These are phyloP conservation scores for Papilio helenus DNA, from an alignment of 1,140 invertebrate genomes.

Conservation along the genomic window DNA sequence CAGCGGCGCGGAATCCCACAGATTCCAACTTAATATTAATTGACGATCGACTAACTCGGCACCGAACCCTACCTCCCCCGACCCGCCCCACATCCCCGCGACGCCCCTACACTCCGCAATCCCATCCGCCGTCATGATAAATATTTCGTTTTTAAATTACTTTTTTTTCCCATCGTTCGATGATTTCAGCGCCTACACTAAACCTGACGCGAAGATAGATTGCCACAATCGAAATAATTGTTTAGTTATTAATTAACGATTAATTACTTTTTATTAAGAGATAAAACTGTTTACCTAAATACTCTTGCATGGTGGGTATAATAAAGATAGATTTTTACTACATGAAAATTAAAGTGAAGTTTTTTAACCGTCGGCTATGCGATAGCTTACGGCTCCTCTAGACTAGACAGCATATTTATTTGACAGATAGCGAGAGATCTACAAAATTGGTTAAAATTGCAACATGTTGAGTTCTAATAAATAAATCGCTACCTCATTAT, in stretches of 20 bases:
- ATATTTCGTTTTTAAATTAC: slow-evolving; percentile 47
- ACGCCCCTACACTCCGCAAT: slow-evolving; percentile 31
- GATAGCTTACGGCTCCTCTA: neutral
- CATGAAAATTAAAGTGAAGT: neutral
- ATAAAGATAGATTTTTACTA: too few relatives aligned
- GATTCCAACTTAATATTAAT: slow-evolving; percentile 82
- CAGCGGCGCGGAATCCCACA: slow-evolving; percentile 81
- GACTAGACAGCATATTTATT: neutral
- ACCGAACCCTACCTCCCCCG: slow-evolving; percentile 40
- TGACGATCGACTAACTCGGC: slow-evolving; percentile 73
- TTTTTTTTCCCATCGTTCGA: slow-evolving; percentile 25
- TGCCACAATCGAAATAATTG: neutral
- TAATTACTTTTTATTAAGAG: neutral
- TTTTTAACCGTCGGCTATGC: neutral
- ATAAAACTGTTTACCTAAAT: neutral
- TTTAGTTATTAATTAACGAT: neutral
- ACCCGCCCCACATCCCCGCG: slow-evolving; percentile 45
- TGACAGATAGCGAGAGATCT: neutral
- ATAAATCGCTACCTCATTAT: neutral
- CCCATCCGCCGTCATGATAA: slow-evolving; percentile 46
- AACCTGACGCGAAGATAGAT: neutral
- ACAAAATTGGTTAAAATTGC: neutral
- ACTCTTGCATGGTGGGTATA: too few relatives aligned
- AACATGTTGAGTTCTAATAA: too few relatives aligned
- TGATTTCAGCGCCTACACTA: slow-evolving; percentile 17